Evolutionary conservation across 2,797 vertebrate genomes (phyloP).

Genomic region (Myotis planiceps): DNA sequence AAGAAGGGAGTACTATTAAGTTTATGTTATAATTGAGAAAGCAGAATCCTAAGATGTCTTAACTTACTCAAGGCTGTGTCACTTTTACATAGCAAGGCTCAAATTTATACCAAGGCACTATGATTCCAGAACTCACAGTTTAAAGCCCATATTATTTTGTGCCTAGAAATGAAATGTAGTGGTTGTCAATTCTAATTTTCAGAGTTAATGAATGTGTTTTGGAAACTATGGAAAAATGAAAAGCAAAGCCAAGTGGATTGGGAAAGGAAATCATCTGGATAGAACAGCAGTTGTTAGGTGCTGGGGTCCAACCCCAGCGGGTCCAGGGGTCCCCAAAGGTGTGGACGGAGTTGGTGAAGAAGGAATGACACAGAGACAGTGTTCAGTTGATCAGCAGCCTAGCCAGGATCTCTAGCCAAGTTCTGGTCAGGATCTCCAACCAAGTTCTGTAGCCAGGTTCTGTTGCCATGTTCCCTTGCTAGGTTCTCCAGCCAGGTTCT

Average conservation of each 20-base stretch:
- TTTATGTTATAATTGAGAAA: background rate
- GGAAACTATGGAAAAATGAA: constrained; percentile 7
- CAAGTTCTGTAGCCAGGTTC: too few species aligned
- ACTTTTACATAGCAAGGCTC: background rate
- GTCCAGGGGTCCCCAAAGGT: too few species aligned
- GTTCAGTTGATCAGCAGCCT: too few species aligned
- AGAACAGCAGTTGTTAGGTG: background rate
- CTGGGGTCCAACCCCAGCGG: too few species aligned
- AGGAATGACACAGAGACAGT: too few species aligned
- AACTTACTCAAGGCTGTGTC: background rate
- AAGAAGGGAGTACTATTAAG: background rate
- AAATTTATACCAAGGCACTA: background rate
- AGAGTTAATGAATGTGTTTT: background rate
- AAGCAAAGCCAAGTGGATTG: background rate
- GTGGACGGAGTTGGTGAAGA: too few species aligned
- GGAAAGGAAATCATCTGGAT: background rate
- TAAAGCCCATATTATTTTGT: background rate
- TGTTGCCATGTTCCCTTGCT: too few species aligned
- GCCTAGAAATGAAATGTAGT: constrained; percentile 38
- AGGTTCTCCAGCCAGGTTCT: too few species aligned
- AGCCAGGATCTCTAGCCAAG: too few species aligned
- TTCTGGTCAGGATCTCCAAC: too few species aligned
- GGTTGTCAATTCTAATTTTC: background rate
- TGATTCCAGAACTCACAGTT: background rate
- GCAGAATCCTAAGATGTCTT: background rate